Evolutionary conservation across 2,888 invertebrate species (phyloP).

Genomic region (Sinotaia quadrata): DNA sequence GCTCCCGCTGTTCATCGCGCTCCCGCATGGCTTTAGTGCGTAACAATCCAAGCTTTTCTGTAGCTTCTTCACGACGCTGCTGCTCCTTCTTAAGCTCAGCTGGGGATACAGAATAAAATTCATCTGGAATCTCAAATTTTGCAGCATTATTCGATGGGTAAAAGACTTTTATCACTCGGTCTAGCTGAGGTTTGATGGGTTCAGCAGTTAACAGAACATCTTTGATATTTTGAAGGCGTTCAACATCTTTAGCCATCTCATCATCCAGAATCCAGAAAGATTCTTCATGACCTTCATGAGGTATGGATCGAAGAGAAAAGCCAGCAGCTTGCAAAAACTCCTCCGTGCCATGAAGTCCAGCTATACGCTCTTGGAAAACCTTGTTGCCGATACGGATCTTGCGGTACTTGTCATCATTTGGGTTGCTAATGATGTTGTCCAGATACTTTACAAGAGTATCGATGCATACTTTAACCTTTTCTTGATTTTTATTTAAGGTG

Average conservation of each 20-base stretch:
- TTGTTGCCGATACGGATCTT: slow-evolving; percentile 90
- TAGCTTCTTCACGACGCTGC: slow-evolving; percentile 77
- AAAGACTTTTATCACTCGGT: slow-evolving; percentile 75
- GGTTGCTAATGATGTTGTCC: slow-evolving; percentile 89
- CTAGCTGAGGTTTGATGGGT: slow-evolving; percentile 86
- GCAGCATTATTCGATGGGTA: slow-evolving; percentile 49
- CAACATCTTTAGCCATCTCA: slow-evolving; percentile 55
- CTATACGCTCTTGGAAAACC: slow-evolving; percentile 85
- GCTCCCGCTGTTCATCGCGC: slow-evolving; percentile 85
- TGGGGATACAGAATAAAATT: slow-evolving; percentile 86
- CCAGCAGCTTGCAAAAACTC: slow-evolving; percentile 89
- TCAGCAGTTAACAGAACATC: slow-evolving; percentile 87
- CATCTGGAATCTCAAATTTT: slow-evolving; percentile 81
- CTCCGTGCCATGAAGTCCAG: slow-evolving; percentile 83
- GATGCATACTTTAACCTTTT: slow-evolving; percentile 84
- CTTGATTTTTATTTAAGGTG: slow-evolving; percentile 83
- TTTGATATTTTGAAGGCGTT: slow-evolving; percentile 77
- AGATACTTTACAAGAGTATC: slow-evolving; percentile 90
- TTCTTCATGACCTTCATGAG: slow-evolving; percentile 62
- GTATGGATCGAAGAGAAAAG: slow-evolving; percentile 75
- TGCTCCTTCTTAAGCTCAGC: slow-evolving; percentile 88
- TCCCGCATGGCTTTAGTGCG: slow-evolving; percentile 96
- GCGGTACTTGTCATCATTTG: slow-evolving; percentile 89
- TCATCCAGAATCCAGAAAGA: slow-evolving; percentile 75
- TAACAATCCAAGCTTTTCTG: slow-evolving; percentile 86